These are phyloP conservation scores for Nebria brevicollis DNA, from an alignment of 2,888 invertebrate genomes.

Conservation along the genomic window DNA sequence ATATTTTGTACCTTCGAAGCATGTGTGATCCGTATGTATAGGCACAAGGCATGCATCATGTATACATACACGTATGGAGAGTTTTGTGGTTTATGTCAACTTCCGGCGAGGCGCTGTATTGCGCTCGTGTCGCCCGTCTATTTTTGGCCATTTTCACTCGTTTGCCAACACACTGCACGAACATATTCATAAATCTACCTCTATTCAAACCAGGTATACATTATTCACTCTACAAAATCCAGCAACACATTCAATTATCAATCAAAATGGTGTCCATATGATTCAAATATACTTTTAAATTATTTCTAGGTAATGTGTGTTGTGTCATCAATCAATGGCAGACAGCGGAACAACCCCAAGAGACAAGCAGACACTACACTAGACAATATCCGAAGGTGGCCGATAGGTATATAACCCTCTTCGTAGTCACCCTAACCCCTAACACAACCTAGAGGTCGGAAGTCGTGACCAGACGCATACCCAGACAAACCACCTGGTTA, in stretches of 20 bases:
- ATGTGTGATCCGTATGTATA: not conserved
- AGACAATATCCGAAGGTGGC: not conserved
- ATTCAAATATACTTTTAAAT: too few relatives aligned
- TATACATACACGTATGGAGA: conserved; percentile 6
- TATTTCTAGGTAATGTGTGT: not conserved
- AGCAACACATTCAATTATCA: too few relatives aligned
- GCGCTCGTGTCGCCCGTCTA: conserved; percentile 15
- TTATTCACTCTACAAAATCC: not conserved
- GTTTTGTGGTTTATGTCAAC: conserved; percentile 28
- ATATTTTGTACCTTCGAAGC: not conserved
- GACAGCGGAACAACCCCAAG: not conserved
- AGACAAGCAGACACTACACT: not conserved
- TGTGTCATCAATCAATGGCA: not conserved
- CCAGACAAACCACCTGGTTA: not conserved
- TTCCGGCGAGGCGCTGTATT: conserved; percentile 8
- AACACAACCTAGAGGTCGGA: not conserved
- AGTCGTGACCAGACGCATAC: not conserved
- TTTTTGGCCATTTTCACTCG: conserved; percentile 14
- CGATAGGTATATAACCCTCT: not conserved
- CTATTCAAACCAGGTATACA: not conserved
- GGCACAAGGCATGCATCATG: not conserved
- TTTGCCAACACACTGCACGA: conserved; percentile 11
- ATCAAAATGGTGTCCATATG: too few relatives aligned
- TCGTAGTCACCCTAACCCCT: not conserved
- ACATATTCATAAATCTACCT: not conserved